Conservation (phyloP, 2,797 vertebrate genomes). For the Phrynocephalus guinanensis region DNA sequence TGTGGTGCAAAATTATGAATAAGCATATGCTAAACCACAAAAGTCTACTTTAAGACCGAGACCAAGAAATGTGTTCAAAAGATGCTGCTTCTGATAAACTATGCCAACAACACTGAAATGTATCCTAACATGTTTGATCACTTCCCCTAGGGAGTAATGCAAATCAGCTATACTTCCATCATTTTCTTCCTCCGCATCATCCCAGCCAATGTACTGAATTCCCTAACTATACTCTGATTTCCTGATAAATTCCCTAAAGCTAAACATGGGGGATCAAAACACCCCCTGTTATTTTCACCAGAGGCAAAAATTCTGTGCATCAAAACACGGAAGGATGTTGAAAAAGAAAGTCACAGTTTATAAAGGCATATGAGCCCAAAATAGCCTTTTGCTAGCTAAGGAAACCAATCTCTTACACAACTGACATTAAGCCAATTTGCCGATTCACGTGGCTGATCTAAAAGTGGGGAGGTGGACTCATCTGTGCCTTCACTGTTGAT, state of each 20-base stretch:
- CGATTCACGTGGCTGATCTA: background rate
- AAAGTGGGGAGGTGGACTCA: no score
- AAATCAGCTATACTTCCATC: background rate
- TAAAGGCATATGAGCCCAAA: background rate
- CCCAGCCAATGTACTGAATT: background rate
- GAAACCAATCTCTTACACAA: background rate
- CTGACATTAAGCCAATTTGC: no score
- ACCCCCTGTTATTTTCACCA: background rate
- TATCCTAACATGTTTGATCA: background rate
- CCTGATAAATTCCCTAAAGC: background rate
- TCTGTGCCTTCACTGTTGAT: background rate
- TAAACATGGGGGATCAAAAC: background rate
- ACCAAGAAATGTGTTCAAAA: background rate
- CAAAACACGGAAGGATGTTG: background rate
- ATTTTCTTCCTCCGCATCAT: background rate
- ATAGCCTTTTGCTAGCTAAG: background rate
- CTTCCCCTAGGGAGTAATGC: background rate
- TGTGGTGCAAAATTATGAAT: conserved; percentile 2
- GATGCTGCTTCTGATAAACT: background rate
- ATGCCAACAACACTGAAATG: background rate
- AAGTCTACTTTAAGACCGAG: background rate
- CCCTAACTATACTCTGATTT: background rate
- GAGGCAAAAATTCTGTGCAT: background rate
- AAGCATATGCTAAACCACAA: background rate
- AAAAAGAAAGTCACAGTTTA: background rate